Evolutionary conservation across 2,888 invertebrate species (phyloP), one percentile per base, ranked within the genome.

Genomic region (Agrochola macilenta): DNA sequence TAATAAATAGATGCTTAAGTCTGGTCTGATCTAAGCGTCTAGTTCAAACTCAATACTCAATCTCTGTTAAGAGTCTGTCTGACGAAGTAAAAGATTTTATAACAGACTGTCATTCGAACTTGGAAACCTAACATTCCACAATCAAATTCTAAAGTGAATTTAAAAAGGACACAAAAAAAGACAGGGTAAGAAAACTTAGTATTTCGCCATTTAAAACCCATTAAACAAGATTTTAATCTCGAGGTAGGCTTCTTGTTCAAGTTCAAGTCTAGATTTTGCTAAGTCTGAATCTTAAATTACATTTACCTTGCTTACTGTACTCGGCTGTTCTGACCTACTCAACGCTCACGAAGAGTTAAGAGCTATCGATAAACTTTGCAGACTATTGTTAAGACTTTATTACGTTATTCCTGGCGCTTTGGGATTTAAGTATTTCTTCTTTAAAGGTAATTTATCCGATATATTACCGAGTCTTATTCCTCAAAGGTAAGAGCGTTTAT

Each of bases 321-420:
- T 64, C 61, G 2, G 5, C 26, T 78, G n/a, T 73, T 73, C 57
- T 72, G 82, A 78, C 70, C 78, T 85, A 74, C 71, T 68, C 61
- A 66, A 74, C 43, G 64, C 60, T 71, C 64, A 71, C 52, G 3
- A 61, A 73, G 43, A 64, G 73, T 76, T 74, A 57, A 76, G 71
- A 77, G 69, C 63, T 35, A 70, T 78, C 78, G 58, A 60, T 66
- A 74, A 72, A 82, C 76, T 85, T 87, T 20, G 11, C 57, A 78
- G 79, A 75, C 72, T 72, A 66, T 76, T 78, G 64, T 70, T 61
- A 66, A 66, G 75, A 58, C 61, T 71, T 60, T 77, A 66, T 65
- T 70, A 71, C 43, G 49, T 76, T 80, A 68, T 65, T 64, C 39
- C n/a, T 57, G 71, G 35, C 30, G 26, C 65, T 63, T 61, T 52